These are phyloP conservation scores for Hassar affinis DNA, from an alignment of 2,113 vertebrate genomes.

Conservation along the genomic window DNA sequence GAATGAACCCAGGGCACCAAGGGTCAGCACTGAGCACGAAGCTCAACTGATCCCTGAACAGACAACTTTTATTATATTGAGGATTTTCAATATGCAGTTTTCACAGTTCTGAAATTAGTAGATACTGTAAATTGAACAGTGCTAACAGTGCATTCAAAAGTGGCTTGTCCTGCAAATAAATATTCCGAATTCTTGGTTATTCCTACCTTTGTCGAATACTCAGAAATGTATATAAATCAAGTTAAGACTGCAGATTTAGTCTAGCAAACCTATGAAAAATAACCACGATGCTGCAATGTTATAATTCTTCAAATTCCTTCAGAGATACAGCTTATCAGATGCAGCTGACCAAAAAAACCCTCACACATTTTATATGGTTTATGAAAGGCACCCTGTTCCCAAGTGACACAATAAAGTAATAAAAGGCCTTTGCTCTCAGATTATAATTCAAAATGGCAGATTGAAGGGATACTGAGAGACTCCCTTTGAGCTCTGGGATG, in stretches of 20 bases:
- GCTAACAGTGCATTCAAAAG: neutral
- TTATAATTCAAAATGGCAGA: conserved; percentile 50
- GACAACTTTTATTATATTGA: neutral
- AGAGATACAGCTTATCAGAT: neutral
- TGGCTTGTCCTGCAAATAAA: neutral
- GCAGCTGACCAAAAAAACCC: neutral
- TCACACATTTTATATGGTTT: neutral
- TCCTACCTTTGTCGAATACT: neutral
- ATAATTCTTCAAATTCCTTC: neutral
- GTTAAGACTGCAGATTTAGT: neutral
- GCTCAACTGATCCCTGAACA: neutral
- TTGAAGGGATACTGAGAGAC: conserved; percentile 38
- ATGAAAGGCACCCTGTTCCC: neutral
- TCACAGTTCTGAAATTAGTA: conserved; percentile 7
- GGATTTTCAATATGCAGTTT: neutral
- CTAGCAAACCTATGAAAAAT: neutral
- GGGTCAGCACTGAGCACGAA: neutral
- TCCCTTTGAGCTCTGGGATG: conserved; percentile 44
- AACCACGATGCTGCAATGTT: neutral
- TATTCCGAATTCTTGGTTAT: neutral
- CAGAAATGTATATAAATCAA: neutral
- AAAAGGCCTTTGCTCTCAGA: conserved; percentile 42
- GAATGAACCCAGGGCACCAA: conserved; percentile 29
- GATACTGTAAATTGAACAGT: neutral
- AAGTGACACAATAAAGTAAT: conserved; percentile 33